These are phyloP conservation scores for Teinopalpus imperialis DNA, from an alignment of 2,888 invertebrate species.

Conservation along the genomic window DNA sequence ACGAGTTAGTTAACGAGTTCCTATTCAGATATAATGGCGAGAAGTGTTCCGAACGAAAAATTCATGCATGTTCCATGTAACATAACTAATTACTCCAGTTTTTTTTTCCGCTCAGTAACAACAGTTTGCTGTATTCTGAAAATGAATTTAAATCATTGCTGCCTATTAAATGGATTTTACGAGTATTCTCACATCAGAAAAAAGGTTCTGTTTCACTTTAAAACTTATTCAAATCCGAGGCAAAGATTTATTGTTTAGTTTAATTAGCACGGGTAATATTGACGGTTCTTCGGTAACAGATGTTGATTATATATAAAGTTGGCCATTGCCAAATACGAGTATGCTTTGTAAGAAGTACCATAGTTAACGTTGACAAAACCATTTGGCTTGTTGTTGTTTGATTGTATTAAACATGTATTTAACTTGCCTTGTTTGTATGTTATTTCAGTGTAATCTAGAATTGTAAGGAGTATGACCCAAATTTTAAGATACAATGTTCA, in stretches of 20 bases:
- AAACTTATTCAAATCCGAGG: background rate
- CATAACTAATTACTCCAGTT: constrained; percentile 14
- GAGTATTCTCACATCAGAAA: background rate
- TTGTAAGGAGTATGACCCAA: background rate
- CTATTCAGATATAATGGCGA: constrained; percentile 23
- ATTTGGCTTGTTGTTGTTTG: constrained; percentile 5
- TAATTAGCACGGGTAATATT: constrained; percentile 4
- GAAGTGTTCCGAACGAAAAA: constrained; percentile 23
- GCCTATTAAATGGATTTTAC: background rate
- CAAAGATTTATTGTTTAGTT: constrained; percentile 10
- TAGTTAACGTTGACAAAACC: constrained; percentile 6
- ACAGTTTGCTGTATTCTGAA: constrained; percentile 1
- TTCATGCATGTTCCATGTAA: constrained; percentile 18
- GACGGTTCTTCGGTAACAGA: constrained; percentile 8
- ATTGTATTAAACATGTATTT: constrained; percentile 14
- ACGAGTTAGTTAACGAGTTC: constrained; percentile 20
- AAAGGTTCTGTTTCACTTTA: background rate
- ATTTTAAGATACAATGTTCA: background rate
- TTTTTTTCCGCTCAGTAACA: constrained; percentile 2
- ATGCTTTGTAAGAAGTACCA: constrained; percentile 1
- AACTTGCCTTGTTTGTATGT: constrained; percentile 4
- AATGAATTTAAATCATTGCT: background rate
- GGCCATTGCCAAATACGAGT: constrained; percentile 8
- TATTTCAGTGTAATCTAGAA: background rate
- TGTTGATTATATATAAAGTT: constrained; percentile 11